Evolutionary conservation across 2,797 vertebrate species (phyloP), one percentile per base, ranked within the genome.

Genomic region (Acrossocheilus wenchowensis): DNA sequence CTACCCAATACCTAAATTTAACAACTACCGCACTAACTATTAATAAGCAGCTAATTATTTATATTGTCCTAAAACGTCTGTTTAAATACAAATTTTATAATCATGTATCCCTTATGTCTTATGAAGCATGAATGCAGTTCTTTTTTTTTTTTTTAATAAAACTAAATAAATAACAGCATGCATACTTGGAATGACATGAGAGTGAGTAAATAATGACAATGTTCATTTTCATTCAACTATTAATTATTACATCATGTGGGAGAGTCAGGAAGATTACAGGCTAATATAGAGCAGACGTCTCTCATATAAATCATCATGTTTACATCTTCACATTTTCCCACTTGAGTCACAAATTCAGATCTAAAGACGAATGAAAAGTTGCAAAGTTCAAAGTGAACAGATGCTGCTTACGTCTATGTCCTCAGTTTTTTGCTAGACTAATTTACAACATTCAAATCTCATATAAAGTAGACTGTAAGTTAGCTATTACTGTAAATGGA

Each of bases 181-280:
- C 52, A 41, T 23, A 78, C n/a, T 71, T 78, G 36, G 66, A 81
- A 50, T 81, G 50, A 34, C 60, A 81, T 86, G 77, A 79, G 83
- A 68, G 84, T 43, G 23, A 43, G 36, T 43, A 43, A 79, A 79
- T 23, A 23, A 39, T 62, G 54, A 26, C 36, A 26, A 60, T 26
- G 21, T 26, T 78, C 0, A 60, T n/a, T 78, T 41, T 60, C 77
- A 39, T 72, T 78, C 15, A 78, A 41, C 30, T 82, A 19, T n/a
- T 87, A 81, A 85, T 81, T 54, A 73, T 57, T 82, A 69, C 79
- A 82, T 54, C 71, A 60, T 86, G 74, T 62, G 43, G 45, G 30
- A 74, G 66, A 23, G 11, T 17, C 8, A 21, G 34, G 15, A 30
- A 41, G 64, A 72, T 78, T 82, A 74, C 34, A 78, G 72, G 36